Percentiles rank a stretch among this genome's conserved stretches.
These are phyloP conservation scores for Acanthis flammea DNA, from an alignment of 2,797 vertebrate genomes.

Conservation along the genomic window DNA sequence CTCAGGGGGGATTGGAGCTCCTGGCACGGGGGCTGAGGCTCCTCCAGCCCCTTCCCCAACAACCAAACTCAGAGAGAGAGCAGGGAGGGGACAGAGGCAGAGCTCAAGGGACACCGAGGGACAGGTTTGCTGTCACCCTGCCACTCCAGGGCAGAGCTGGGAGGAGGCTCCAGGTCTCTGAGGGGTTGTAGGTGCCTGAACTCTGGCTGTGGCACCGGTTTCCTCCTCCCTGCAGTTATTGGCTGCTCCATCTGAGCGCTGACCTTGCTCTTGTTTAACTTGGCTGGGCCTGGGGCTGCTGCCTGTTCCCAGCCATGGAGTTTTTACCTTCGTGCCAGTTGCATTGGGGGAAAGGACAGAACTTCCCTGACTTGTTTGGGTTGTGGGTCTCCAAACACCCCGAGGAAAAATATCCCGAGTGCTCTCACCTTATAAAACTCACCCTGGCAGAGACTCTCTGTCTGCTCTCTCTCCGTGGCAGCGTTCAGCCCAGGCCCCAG, in stretches of 20 bases:
- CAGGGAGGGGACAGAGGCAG: background rate
- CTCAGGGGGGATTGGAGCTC: background rate
- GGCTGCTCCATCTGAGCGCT: background rate
- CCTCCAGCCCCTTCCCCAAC: background rate
- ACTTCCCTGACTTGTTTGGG: background rate
- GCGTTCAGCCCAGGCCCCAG: background rate
- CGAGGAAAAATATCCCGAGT: background rate
- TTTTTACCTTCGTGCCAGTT: background rate
- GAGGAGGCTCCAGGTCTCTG: background rate
- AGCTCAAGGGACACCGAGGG: background rate
- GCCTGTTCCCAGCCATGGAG: background rate
- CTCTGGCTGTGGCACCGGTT: background rate
- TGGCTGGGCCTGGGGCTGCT: background rate
- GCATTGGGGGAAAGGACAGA: background rate
- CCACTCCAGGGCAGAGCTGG: rapidly evolving
- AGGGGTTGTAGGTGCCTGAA: background rate
- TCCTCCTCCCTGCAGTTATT: background rate
- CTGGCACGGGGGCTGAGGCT: background rate
- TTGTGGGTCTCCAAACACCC: background rate
- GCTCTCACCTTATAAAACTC: background rate
- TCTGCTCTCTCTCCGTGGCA: background rate
- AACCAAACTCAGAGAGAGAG: rapidly evolving
- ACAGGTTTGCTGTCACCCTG: rapidly evolving
- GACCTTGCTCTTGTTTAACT: constrained; percentile 35
- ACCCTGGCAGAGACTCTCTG: background rate